Evolutionary conservation across 2,888 invertebrate genomes (phyloP), one percentile per base, ranked within the genome.

Genomic region (Nipponacmea schrenckii): DNA sequence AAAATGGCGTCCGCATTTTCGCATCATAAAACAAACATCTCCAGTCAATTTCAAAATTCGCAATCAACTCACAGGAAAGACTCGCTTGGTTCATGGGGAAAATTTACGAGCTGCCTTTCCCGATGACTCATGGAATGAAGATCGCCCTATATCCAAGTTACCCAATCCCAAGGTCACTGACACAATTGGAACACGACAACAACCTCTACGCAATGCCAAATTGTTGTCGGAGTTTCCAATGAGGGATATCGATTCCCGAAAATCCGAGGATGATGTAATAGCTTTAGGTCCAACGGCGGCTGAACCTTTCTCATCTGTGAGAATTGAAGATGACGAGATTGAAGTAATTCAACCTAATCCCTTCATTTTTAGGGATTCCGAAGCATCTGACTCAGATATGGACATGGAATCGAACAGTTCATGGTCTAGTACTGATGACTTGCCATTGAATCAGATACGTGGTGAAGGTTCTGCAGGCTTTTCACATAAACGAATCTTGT

Each of bases 1-100:
- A 46, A 31, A 65, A 17, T 65, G 65, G 44, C 24, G 39, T 15
- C 65, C 65, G 15, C 39, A 26, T 44, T 65, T 45, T 27, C 44
- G 65, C 4, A 65, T 65, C 14, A 27, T 65, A 15, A 45, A 65
- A 20, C 39, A 65, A n/a, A 39, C 44, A 26, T 65, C 44, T 17
- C 65, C 65, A 17, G 65, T 65, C 4, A 65, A 65, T 65, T 65
- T 65, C 20, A 65, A 44, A 46, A 65, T 65, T 27, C 27, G 65
- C 27, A 31, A 65, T 65, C 44, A 65, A 46, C n/a, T 65, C 4
- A 65, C 65, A n/a, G 65, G 44, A 44, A 65, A 65, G 20, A 65
- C 65, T 24, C 27, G 39, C 14, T 39, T 39, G 12, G 65, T 65
- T 15, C 65, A 65, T 65, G 44, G 45, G 24, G 65, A 65, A 65